Percentiles rank a stretch among this genome's conserved stretches.
phyloP scores from a whole-genome alignment of 2,797 vertebrate species.

The Crax fasciolata region DNA sequence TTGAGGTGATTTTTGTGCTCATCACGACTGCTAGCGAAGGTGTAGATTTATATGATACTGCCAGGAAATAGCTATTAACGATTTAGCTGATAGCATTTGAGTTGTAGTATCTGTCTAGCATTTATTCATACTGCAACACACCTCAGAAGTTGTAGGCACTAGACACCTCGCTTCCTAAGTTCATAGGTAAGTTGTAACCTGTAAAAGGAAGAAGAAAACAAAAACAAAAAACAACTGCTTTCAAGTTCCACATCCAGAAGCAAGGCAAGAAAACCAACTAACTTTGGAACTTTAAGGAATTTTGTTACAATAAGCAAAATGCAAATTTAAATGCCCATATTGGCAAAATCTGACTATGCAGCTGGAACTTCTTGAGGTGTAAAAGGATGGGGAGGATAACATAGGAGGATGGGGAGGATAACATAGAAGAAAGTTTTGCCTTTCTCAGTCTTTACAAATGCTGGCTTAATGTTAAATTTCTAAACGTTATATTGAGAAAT shows the following conservation, averaged over 20 bases:
- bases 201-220: neutral
- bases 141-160: neutral
- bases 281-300: no score
- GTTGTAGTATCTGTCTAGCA: neutral
- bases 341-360: neutral
- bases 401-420: neutral
- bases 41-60: neutral
- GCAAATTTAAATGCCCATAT: neutral
- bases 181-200: neutral
- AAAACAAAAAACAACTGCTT: neutral
- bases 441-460: neutral
- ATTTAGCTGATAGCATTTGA: neutral
- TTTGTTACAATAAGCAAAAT: neutral
- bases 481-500: neutral
- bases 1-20: neutral
- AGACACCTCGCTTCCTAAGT: neutral
- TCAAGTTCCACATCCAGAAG: neutral
- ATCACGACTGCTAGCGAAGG: neutral
- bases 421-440: neutral
- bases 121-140: neutral
- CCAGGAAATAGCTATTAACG: neutral
- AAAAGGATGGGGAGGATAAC: neutral
- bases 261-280: neutral
- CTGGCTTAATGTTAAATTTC: neutral
- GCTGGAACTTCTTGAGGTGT: neutral